phyloP scores from a whole-genome alignment of 2,888 invertebrate species.

The Ypsolopha sequella region DNA sequence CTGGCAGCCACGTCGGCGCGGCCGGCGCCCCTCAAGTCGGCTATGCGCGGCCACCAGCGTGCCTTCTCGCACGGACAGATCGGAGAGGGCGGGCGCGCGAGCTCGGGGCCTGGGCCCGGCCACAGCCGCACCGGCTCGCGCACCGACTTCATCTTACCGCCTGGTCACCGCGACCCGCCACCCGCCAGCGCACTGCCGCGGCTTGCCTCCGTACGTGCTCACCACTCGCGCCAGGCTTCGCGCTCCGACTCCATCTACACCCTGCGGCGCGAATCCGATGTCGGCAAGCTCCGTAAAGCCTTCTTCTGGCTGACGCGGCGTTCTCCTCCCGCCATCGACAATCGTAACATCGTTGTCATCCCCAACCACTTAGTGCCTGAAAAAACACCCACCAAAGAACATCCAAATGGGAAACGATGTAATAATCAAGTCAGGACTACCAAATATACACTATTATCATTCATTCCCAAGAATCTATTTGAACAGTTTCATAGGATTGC shows the following conservation, averaged over 20 bases:
- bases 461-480: constrained; percentile 94
- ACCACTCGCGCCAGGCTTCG: constrained; percentile 90
- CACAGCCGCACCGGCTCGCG: constrained; percentile 88
- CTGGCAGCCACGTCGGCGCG: constrained; percentile 54
- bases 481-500: constrained; percentile 98
- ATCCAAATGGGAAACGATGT: constrained; percentile 86
- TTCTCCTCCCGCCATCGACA: constrained; percentile 75
- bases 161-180: constrained; percentile 81
- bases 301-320: constrained; percentile 73
- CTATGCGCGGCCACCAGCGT: constrained; percentile 82
- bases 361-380: constrained; percentile 89
- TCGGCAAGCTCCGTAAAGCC: constrained; percentile 79
- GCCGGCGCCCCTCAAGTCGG: constrained; percentile 79
- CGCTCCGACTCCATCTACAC: constrained; percentile 93
- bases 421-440: constrained; percentile 93
- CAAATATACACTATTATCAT: constrained; percentile 94
- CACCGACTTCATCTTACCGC: constrained; percentile 90
- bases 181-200: constrained; percentile 52
- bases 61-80: constrained; percentile 92
- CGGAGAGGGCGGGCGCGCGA: constrained; percentile 67
- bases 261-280: constrained; percentile 79
- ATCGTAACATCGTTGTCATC: constrained; percentile 79
- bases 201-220: constrained; percentile 57
- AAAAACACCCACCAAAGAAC: constrained; percentile 82
- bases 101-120: constrained; percentile 60